Conservation (phyloP, 1,140 invertebrate species). For the Solen grandis region DNA sequence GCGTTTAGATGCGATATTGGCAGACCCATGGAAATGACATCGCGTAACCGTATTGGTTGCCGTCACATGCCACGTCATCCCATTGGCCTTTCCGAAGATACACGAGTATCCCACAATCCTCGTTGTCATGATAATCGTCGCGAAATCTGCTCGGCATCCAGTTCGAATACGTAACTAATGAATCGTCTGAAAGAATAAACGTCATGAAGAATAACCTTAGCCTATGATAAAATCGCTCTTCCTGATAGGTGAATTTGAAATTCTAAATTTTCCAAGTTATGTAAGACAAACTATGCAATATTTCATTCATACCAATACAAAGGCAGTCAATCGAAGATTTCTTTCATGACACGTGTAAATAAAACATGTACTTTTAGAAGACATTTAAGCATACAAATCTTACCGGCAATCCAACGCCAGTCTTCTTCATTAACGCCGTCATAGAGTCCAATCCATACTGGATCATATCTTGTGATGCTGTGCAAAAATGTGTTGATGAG, state of each 20-base stretch:
- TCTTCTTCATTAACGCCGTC: slow-evolving; percentile 15
- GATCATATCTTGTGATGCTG: background rate
- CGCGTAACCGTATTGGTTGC: background rate
- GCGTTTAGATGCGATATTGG: slow-evolving; percentile 36
- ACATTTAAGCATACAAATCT: background rate
- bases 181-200: too few species aligned
- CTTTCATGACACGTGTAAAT: background rate
- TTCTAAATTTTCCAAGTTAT: background rate
- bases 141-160: slow-evolving; percentile 15
- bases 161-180: slow-evolving; percentile 15
- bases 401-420: slow-evolving; percentile 30
- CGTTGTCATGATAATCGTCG: slow-evolving; percentile 9
- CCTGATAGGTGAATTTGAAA: background rate
- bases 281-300: too few species aligned
- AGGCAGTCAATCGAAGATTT: background rate
- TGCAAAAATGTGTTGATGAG: background rate
- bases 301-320: too few species aligned
- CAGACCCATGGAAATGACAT: slow-evolving; percentile 14
- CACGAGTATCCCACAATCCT: slow-evolving; percentile 12
- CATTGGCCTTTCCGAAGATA: background rate
- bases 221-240: background rate
- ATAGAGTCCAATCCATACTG: slow-evolving; percentile 19
- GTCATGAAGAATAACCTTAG: background rate
- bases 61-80: slow-evolving; percentile 30
- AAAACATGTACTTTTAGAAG: background rate